Evolutionary conservation across 2,113 vertebrate genomes (phyloP), one percentile per base, ranked within the genome.

Genomic region (Clarias gariepinus): DNA sequence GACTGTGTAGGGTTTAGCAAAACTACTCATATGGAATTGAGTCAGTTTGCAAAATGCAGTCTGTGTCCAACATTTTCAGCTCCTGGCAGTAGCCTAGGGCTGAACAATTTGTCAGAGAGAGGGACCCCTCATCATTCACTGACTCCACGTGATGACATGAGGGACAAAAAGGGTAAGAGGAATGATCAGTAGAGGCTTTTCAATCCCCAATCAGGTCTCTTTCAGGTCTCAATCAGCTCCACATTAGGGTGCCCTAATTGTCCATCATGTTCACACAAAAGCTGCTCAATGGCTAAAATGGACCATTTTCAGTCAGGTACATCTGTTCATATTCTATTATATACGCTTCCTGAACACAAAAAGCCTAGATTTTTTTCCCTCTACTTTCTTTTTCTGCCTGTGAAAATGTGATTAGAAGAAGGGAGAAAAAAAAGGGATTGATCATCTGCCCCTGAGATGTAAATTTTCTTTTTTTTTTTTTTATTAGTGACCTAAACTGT

Each of bases 141-240:
- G 52, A 66, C 52, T 41, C 78, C 66, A 71, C 79, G 30, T 53
- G 3, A 47, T 0, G 53, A 41, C 16, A 9, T 61, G 55, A 66
- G 6, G 36, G 61, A 60, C 28, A 53, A 15, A 36, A 82, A 28
- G 33, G 58, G 64, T 30, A 47, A 52, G 25, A 77, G 15, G 63
- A 81, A 69, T 61, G 57, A 86, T 86, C 64, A 78, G 68, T 78
- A 33, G 66, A 73, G n/a, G n/a, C 68, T 58, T 74, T 88, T 79
- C 73, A 85, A 16, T 60, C 64, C 33, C 68, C 86, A 90, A 87
- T 90, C 86, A 90, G 85, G 33, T 81, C 81, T 81, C 57, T 90
- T 91, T 92, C 86, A 86, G 33, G 64, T 63, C 64, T 86, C 77
- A 90, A 86, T 89, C 84, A 89, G 79, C 84, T 76, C 74, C 28